Conservation (phyloP, 1,140 invertebrate genomes). For the Phenacoccus solenopsis region DNA sequence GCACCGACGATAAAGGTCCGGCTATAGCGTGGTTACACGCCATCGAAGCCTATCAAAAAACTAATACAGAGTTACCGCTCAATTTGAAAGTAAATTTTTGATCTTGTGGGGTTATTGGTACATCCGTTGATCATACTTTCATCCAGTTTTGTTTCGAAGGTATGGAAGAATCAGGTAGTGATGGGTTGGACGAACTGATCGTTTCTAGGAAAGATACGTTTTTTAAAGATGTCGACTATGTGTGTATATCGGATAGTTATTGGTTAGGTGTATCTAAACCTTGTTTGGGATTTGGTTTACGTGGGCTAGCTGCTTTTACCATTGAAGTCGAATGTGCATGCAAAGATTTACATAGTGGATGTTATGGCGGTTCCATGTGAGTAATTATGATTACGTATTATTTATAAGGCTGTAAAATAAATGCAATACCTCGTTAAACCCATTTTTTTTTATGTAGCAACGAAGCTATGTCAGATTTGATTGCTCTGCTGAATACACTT, state of each 20-base stretch:
- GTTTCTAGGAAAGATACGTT: conserved; percentile 60
- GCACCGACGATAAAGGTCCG: conserved; percentile 89
- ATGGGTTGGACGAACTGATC: conserved; percentile 82
- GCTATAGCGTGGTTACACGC: conserved; percentile 90
- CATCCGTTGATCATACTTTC: conserved; percentile 13
- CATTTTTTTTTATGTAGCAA: conserved; percentile 36
- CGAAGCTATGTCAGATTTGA: conserved; percentile 79
- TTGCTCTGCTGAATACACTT: conserved; percentile 68
- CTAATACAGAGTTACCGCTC: conserved; percentile 60
- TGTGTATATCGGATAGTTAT: conserved; percentile 98
- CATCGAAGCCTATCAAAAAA: conserved; percentile 72
- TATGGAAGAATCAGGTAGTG: conserved; percentile 96
- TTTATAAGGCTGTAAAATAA: too few species aligned
- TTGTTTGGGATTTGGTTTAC: conserved; percentile 90
- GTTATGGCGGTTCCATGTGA: conserved; percentile 77
- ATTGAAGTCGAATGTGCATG: conserved; percentile 76
- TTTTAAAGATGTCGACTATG: conserved; percentile 75
- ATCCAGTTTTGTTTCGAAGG: conserved; percentile 87
- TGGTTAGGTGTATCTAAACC: conserved; percentile 95
- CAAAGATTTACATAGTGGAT: conserved; percentile 91
- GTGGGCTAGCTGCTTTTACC: conserved; percentile 86
- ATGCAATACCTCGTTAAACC: too few species aligned
- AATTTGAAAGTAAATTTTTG: conserved; percentile 63
- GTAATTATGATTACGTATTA: too few species aligned
- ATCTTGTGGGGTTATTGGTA: neutral